Evolutionary conservation across 2,113 vertebrate species (phyloP), one percentile per base, ranked within the genome.

Genomic region (Gymnocephalus cernua): DNA sequence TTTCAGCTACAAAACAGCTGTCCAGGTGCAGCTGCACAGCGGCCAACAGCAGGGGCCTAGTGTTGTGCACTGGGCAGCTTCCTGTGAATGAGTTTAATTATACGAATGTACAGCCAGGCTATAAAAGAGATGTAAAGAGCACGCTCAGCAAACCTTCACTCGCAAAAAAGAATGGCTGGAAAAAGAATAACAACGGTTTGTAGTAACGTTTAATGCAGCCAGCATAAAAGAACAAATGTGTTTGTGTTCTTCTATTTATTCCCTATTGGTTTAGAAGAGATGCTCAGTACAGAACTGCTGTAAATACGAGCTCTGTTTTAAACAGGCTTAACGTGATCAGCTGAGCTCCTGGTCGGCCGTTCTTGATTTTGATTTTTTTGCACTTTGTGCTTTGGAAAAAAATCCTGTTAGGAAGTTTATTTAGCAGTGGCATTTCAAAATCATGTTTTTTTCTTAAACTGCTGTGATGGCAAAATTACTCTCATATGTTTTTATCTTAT

Each of bases 61-160:
- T 72, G 38, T 23, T 75, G 64, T 51, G 63, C 32, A 29, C 44
- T 29, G 74, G 64, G 66, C 68, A 67, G 67, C 68, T 80, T 48
- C 62, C 27, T 53, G 76, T 32, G 44, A 58, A 59, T 29, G 27
- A 54, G n/a, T 68, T 63, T 81, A 72, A 87, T 82, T 82, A 83
- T 27, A 54, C 4, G 10, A 59, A 19, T n/a, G 32, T 80, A 65
- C 58, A 50, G 64, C 14, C 23, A 12, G 35, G 73, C 54, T 57
- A 11, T 41, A 19, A 71, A 48, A 53, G 32, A 69, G 61, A 18
- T 21, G 74, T 54, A 64, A 65, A 74, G 32, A 72, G 47, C 77
- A 16, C 2, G 25, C 6, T 86, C 82, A 74, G 88, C 63, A 71
- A 64, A 75, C 23, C 15, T 38, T 0, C 12, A 1, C 38, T 9